These are phyloP conservation scores for Melanotaenia pygmaea DNA, from an alignment of 2,797 vertebrate genomes.

Conservation along the genomic window DNA sequence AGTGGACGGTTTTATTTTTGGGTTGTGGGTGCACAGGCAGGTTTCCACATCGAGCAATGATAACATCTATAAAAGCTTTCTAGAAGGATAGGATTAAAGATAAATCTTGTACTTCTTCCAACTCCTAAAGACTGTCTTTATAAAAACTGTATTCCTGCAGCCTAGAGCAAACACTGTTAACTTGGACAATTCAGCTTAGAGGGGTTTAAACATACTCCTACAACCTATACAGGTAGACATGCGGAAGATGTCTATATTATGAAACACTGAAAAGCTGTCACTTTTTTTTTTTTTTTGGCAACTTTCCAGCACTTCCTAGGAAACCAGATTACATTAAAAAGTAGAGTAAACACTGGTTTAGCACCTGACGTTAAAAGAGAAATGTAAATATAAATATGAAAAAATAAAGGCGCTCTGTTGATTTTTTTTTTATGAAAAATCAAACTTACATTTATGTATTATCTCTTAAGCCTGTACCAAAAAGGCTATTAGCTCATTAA, in stretches of 20 bases:
- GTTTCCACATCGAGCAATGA: constrained; percentile 44
- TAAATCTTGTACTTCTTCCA: constrained; percentile 19
- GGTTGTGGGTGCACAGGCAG: constrained; percentile 28
- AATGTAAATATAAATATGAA: no score
- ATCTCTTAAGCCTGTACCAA: no score
- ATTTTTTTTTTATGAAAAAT: no score
- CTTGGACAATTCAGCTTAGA: constrained; percentile 16
- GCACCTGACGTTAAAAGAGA: no score
- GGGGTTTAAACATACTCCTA: constrained; percentile 18
- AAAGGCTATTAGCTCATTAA: no score
- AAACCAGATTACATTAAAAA: no score
- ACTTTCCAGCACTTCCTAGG: no score
- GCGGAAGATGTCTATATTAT: constrained; percentile 9
- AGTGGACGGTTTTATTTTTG: constrained; percentile 31
- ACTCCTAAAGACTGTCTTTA: constrained; percentile 3
- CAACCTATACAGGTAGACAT: constrained; percentile 11
- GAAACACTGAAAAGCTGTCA: background rate
- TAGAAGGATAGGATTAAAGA: no score
- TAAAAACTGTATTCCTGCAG: constrained; percentile 23
- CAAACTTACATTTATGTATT: no score
- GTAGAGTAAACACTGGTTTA: no score
- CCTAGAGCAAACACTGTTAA: constrained; percentile 38
- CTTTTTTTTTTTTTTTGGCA: no score
- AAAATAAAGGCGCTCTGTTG: no score
- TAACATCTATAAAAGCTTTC: constrained; percentile 13